Evolutionary conservation across 2,888 invertebrate genomes (phyloP).

Genomic region (Erebia palarica): DNA sequence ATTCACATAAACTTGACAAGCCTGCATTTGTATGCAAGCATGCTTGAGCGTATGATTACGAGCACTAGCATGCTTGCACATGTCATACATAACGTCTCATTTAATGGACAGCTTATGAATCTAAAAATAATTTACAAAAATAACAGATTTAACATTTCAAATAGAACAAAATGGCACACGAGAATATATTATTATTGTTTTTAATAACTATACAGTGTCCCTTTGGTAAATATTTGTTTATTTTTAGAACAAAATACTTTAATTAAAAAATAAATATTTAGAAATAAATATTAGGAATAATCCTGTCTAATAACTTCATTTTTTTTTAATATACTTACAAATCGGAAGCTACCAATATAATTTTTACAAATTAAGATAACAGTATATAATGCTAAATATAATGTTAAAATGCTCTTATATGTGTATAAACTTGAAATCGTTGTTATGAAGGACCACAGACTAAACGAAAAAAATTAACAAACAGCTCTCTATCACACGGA

Average conservation of each 20-base stretch:
- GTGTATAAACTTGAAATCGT: slow-evolving; percentile 27
- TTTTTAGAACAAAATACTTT: not conserved
- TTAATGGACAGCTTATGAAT: slow-evolving; percentile 41
- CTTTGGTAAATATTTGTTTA: not conserved
- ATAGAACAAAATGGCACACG: slow-evolving; percentile 64
- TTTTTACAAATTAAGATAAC: slow-evolving; percentile 13
- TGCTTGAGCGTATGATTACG: not conserved
- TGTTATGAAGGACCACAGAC: slow-evolving; percentile 20
- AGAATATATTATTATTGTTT: slow-evolving; percentile 43
- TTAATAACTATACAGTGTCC: slow-evolving; percentile 8
- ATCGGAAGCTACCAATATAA: not conserved
- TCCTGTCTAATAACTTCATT: not conserved
- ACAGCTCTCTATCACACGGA: not conserved
- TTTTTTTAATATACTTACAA: not conserved
- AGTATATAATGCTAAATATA: slow-evolving; percentile 18
- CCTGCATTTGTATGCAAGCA: not conserved
- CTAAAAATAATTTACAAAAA: slow-evolving; percentile 50
- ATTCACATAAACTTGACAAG: not conserved
- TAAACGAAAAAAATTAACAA: not conserved
- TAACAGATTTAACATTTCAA: slow-evolving; percentile 47
- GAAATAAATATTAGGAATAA: not conserved
- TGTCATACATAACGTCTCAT: slow-evolving; percentile 31
- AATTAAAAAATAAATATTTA: not conserved
- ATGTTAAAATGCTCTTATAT: slow-evolving; percentile 20
- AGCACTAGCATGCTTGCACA: not conserved